Evolutionary conservation across 2,888 invertebrate genomes (phyloP), one percentile per base, ranked within the genome.

Genomic region (Protodeltote pygarga): DNA sequence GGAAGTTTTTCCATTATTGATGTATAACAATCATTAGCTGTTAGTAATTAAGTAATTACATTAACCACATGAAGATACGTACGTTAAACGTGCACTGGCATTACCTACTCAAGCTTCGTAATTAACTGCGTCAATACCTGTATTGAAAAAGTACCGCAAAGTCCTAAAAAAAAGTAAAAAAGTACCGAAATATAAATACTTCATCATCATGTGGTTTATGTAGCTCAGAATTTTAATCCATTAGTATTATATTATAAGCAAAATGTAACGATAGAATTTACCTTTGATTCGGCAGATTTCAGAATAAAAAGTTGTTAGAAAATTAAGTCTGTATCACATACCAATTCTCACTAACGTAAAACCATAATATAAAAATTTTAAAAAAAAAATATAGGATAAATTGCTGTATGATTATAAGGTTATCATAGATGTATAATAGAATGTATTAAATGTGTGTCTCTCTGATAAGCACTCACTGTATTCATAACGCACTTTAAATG

Each of bases 381-480:
- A 49, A 46, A 34, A 32, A 34, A 48, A 49, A 50, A 32, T 17
- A 14, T 67, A 59, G 38, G 48, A 13, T 67, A 63, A 62, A 38
- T 72, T 60, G 46, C 47, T 61, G 76, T 79, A 76, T 76, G 79
- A 75, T 79, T 73, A 65, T 69, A n/a, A n/a, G n/a, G 47, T 62
- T 72, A 73, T 73, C 72, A 75, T 61, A 59, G 59, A 28, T 61
- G 44, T 42, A 19, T 41, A 45, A 34, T 58, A 61, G 31, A 48
- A 38, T 19, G 40, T 52, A 47, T 46, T 51, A 17, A 44, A 23
- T 45, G 40, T 35, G 28, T 35, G n/a, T 41, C 8, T 33, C 14
- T 40, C 38, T 35, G 17, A 33, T 23, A 13, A 11, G 21, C 3
- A 39, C 2, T 16, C 6, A 15, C 8, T 33, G n/a, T 37, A 5